Base-by-base conservation (phyloP, 2,113 vertebrate genomes). In the Piaya cayana region DNA sequence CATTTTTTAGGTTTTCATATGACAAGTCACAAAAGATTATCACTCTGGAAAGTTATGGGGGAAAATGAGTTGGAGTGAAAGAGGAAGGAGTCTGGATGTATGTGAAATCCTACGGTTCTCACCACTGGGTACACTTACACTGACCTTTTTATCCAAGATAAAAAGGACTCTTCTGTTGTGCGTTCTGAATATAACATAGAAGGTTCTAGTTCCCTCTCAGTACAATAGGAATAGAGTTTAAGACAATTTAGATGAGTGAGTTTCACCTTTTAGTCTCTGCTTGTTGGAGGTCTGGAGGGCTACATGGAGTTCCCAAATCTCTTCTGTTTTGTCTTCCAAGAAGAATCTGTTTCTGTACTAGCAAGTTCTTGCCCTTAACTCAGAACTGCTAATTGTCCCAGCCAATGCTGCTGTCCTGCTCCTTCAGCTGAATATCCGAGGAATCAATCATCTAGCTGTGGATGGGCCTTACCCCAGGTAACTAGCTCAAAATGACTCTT, bases 1-100 rank as follows among this genome's bases (percentile, higher is more conserved):
- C 16, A 30, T 91, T 88, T 68, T 94, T 60, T 49, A 72, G n/a
- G 27, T 29, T 83, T 90, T 85, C 23, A 25, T 34, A 53, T 19
- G n/a, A 32, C 30, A 92, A 83, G 86, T 43, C 87, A 30, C 37
- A 82, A 11, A 64, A 68, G 45, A 32, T 32, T 47, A 62, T 64
- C 27, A 62, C 69, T 87, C 15, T 37, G 4, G 27, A 19, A 29
- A 27, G 7, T 79, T 42, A 27, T 69, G 37, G 8, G 11, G 32
- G 53, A 26, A 78, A 81, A 75, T 29, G 34, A 18, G 30, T 10
- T 7, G 64, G 63, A 77, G 7, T 43, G 29, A 65, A 76, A 81
- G 55, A 65, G 39, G 79, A 82, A 60, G 36, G 23, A 91, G 42
- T 56, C 52, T 47, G 39, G 15, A 39, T 59, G 15, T 64, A 3